Evolutionary conservation across 2,888 invertebrate genomes (phyloP), one percentile per base, ranked within the genome.

Genomic region (Cinara cedri): DNA sequence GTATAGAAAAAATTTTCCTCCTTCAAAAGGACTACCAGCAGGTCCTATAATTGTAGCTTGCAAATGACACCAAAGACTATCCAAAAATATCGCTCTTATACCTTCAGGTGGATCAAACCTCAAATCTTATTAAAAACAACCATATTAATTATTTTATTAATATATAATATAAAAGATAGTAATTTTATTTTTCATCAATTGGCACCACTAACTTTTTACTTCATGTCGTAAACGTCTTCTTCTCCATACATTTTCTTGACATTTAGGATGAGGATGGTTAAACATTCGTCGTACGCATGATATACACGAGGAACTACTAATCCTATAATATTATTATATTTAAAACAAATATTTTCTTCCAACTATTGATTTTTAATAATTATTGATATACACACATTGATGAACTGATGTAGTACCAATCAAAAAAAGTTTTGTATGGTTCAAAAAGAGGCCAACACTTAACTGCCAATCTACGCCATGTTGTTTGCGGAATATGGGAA

Each of bases 21-120:
- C 97, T 86, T 97, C 96, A 85, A 97, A 97, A 0, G 97, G 96
- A 85, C 95, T 96, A 49, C 95, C 95, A 46, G 91, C 91, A 11
- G 97, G 97, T 0, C 97, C 97, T 34, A 93, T 91, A 84, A 97
- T 94, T 76, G 93, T 92, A 1, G 97, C 97, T 87, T 96, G 95
- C 97, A 97, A 97, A 86, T 96, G 95, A 84, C 92, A 93, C 84
- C 91, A 92, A 86, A 91, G 89, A 82, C 89, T 87, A 87, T 95
- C 95, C 68, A 95, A 86, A 0, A 95, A 94, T 16, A 90, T 89
- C 2, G 94, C 95, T 84, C 92, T 90, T 81, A 95, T 94, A 1
- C 95, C 95, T 84, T 95, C 94, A 0, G 94, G 93, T 3, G 94
- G 94, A 85, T 95, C 94, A 82, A 89, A 90, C 82, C 90, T 88